Evolutionary conservation across 2,888 invertebrate species (phyloP).

Genomic region (Athalia circularis): DNA sequence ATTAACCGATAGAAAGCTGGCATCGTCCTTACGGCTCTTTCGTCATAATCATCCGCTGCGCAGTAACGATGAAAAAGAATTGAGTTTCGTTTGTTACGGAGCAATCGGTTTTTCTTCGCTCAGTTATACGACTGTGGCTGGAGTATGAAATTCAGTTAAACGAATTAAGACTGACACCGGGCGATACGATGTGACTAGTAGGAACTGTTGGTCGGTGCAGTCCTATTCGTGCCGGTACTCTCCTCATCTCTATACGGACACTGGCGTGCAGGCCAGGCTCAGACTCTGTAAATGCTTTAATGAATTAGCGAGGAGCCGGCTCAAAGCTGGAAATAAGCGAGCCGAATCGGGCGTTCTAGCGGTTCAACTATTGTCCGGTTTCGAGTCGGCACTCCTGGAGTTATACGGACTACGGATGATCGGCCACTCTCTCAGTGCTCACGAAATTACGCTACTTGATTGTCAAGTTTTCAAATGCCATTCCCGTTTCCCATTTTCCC

Average conservation of each 20-base stretch:
- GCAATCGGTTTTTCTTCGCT: neutral
- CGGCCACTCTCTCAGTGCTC: neutral
- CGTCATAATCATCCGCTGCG: neutral
- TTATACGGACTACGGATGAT: neutral
- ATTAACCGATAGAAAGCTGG: too few species aligned
- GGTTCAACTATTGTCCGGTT: conserved; percentile 24
- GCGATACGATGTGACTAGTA: neutral
- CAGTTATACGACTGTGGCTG: neutral
- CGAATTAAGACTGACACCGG: conserved; percentile 58
- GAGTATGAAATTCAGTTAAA: conserved; percentile 51
- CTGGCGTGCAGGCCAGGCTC: conserved; percentile 2
- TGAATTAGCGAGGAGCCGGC: conserved; percentile 59
- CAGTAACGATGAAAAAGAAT: too few species aligned
- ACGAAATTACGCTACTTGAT: conserved; percentile 32
- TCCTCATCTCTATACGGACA: neutral
- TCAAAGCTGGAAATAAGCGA: conserved; percentile 56
- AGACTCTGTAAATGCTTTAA: conserved; percentile 60
- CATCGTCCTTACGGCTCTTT: too few species aligned
- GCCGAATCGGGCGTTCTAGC: conserved; percentile 40
- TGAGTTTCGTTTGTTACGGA: too few species aligned
- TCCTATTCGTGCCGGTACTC: neutral
- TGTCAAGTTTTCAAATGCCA: conserved; percentile 33
- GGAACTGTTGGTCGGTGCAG: neutral
- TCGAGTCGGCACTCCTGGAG: neutral
- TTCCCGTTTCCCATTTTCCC: neutral